phyloP scores from a whole-genome alignment of 1,140 invertebrate species.

The Hylyphantes graminicola region DNA sequence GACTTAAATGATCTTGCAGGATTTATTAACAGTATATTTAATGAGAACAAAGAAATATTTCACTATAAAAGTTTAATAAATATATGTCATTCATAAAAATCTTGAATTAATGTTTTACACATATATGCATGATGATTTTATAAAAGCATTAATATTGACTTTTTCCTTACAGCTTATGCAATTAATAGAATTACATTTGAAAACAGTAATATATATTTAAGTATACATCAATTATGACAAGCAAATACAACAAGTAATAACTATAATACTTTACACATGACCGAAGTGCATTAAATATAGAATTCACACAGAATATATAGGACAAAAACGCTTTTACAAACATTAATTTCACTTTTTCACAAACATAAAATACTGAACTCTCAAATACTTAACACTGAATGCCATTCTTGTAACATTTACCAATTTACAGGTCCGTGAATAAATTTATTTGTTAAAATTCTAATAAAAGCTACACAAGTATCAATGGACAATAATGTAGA shows the following conservation, averaged over 20 bases:
- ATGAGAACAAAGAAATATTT: too few species aligned
- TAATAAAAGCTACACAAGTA: not conserved
- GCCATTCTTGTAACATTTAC: conserved; percentile 15
- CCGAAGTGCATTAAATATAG: conserved; percentile 23
- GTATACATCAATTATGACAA: conserved; percentile 27
- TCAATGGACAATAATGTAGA: not conserved
- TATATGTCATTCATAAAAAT: too few species aligned
- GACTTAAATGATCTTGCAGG: too few species aligned
- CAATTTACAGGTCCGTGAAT: too few species aligned
- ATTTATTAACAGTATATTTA: too few species aligned
- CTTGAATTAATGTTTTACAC: too few species aligned
- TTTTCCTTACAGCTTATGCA: too few species aligned
- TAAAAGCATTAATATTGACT: too few species aligned
- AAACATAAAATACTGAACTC: conserved; percentile 25
- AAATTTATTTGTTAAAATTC: not conserved
- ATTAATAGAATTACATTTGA: too few species aligned
- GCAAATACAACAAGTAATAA: conserved; percentile 38
- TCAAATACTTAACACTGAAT: conserved; percentile 18
- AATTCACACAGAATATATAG: conserved; percentile 14
- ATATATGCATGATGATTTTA: too few species aligned
- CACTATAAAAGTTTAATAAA: too few species aligned
- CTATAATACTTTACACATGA: conserved; percentile 15
- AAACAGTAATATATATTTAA: conserved; percentile 15
- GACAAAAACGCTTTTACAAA: not conserved
- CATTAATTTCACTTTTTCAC: conserved; percentile 24